Evolutionary conservation across 2,113 vertebrate genomes (phyloP).

Genomic region (Cygnus atratus): DNA sequence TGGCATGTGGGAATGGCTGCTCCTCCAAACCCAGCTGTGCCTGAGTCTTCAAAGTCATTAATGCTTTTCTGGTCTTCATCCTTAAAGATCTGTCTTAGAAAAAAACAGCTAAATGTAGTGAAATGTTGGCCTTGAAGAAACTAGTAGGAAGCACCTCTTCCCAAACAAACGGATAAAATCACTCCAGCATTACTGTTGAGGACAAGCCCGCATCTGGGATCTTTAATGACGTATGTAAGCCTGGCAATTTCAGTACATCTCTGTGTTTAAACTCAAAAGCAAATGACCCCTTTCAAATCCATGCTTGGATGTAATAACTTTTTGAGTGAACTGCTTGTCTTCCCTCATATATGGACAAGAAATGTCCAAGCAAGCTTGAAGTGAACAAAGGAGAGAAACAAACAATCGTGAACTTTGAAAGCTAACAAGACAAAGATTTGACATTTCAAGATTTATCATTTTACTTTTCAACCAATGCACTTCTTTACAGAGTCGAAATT

Average conservation of each 20-base stretch:
- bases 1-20: neutral
- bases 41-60: accelerated
- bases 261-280: neutral
- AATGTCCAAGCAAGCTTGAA: neutral
- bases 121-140: neutral
- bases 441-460: neutral
- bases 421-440: neutral
- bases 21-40: accelerated
- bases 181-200: neutral
- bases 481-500: neutral
- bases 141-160: neutral
- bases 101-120: too few species aligned
- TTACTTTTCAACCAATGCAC: neutral
- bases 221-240: neutral
- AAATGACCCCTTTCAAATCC: neutral
- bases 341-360: neutral
- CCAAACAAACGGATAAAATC: neutral
- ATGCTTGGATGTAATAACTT: accelerated
- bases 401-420: neutral
- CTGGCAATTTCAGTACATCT: neutral
- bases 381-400: neutral
- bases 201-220: neutral
- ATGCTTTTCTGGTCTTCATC: neutral
- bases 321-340: neutral
- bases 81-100: neutral